Conservation (phyloP, 2,888 invertebrate genomes). For the Watsonalla binaria region DNA sequence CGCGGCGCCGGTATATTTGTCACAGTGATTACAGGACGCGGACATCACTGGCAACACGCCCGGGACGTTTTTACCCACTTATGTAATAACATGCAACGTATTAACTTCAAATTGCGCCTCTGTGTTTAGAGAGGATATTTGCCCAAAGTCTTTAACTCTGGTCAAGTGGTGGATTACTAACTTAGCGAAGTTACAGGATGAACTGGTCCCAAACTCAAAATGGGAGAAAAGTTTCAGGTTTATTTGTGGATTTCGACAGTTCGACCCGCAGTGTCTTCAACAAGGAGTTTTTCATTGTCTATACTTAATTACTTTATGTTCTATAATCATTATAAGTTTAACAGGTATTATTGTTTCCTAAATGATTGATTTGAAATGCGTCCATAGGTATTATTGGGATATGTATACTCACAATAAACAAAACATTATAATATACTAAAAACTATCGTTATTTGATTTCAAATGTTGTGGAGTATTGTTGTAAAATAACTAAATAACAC, state of each 20-base stretch:
- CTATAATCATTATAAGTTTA: too few species aligned
- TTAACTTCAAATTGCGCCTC: not conserved
- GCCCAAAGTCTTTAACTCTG: not conserved
- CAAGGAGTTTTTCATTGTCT: not conserved
- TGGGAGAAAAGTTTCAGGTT: not conserved
- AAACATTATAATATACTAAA: conserved; percentile 23
- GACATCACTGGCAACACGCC: conserved; percentile 41
- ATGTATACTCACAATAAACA: too few species aligned
- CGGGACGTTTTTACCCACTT: conserved; percentile 23
- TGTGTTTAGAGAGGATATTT: not conserved
- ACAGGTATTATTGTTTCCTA: too few species aligned
- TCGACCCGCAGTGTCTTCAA: not conserved
- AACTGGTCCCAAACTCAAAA: not conserved
- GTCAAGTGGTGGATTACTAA: not conserved
- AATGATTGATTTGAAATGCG: too few species aligned
- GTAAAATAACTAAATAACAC: too few species aligned
- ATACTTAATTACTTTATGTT: too few species aligned
- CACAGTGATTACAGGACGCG: conserved; percentile 54
- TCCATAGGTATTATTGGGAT: too few species aligned
- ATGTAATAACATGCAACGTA: conserved; percentile 4
- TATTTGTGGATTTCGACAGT: not conserved
- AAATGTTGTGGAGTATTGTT: too few species aligned
- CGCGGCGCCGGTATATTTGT: conserved; percentile 43
- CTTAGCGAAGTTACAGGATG: conserved; percentile 1
- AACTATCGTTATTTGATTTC: too few species aligned